Evolutionary conservation across 2,888 invertebrate genomes (phyloP).

Genomic region (Stenodema calcarata): DNA sequence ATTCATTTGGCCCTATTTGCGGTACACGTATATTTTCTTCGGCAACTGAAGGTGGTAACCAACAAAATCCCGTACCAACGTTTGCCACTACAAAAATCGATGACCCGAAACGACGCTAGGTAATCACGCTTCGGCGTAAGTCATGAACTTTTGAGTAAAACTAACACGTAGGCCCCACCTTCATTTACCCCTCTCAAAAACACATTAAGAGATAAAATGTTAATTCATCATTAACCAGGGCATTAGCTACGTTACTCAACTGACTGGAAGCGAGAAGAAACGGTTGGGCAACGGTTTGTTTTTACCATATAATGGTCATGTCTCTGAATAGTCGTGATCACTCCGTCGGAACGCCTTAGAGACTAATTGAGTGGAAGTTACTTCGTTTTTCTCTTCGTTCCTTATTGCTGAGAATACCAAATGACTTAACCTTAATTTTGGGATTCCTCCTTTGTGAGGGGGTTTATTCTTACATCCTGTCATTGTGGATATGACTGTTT

Average conservation of each 20-base stretch:
- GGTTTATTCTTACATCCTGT: conserved; percentile 3
- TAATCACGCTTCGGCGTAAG: too few species aligned
- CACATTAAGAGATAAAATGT: conserved; percentile 1
- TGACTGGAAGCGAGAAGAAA: not conserved
- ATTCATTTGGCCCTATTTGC: too few species aligned
- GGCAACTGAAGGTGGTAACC: too few species aligned
- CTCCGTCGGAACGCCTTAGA: conserved; percentile 25
- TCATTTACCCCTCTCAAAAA: not conserved
- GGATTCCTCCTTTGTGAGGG: not conserved
- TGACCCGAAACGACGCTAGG: too few species aligned
- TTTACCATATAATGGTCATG: conserved; percentile 36
- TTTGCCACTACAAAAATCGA: too few species aligned
- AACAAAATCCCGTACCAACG: too few species aligned
- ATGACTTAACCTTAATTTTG: conserved; percentile 15
- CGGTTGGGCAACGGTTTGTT: conserved; percentile 18
- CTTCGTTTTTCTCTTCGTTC: not conserved
- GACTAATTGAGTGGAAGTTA: conserved; percentile 30
- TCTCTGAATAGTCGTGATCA: conserved; percentile 30
- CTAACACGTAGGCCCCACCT: not conserved
- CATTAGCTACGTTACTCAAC: conserved; percentile 9
- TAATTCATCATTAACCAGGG: not conserved
- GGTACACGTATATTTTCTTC: too few species aligned
- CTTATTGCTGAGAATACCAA: conserved; percentile 14
- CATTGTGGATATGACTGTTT: too few species aligned
- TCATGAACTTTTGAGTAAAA: not conserved